A percentile compares a stretch with the other conserved stretches of the same genome.
Evolutionary conservation across 1,140 invertebrate genomes (phyloP).

Genomic region (Globodera ellingtonae): DNA sequence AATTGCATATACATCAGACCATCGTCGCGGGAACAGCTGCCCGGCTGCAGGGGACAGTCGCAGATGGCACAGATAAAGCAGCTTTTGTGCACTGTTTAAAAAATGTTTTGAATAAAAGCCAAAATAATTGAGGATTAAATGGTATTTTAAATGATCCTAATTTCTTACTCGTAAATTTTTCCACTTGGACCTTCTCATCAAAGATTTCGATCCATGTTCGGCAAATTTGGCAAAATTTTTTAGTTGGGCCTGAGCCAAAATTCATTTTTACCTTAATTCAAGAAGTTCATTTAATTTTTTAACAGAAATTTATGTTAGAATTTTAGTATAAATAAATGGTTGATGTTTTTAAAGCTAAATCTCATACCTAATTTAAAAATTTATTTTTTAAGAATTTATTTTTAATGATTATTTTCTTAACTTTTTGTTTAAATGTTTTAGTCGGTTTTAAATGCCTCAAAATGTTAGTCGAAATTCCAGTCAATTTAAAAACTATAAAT

Average conservation of each 20-base stretch:
- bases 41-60: constrained; percentile 14
- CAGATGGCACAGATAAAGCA: constrained; percentile 32
- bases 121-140: not conserved
- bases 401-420: no score
- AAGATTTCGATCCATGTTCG: constrained; percentile 16
- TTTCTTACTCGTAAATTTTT: constrained; percentile 25
- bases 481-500: no score
- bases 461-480: no score
- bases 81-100: constrained; percentile 23
- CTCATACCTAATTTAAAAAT: no score
- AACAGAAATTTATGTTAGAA: no score
- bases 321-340: no score
- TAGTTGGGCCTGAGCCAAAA: constrained; percentile 21
- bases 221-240: constrained; percentile 23
- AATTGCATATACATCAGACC: constrained; percentile 23
- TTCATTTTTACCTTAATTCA: constrained; percentile 4
- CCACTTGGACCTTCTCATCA: constrained; percentile 21
- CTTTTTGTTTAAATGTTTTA: no score
- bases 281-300: no score
- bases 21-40: constrained; percentile 24
- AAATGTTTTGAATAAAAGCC: not conserved
- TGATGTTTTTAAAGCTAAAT: no score
- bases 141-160: not conserved
- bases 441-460: no score
- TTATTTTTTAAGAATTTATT: no score